These are phyloP conservation scores for Rhagologus leucostigma DNA, from an alignment of 2,113 vertebrate genomes.

Conservation along the genomic window DNA sequence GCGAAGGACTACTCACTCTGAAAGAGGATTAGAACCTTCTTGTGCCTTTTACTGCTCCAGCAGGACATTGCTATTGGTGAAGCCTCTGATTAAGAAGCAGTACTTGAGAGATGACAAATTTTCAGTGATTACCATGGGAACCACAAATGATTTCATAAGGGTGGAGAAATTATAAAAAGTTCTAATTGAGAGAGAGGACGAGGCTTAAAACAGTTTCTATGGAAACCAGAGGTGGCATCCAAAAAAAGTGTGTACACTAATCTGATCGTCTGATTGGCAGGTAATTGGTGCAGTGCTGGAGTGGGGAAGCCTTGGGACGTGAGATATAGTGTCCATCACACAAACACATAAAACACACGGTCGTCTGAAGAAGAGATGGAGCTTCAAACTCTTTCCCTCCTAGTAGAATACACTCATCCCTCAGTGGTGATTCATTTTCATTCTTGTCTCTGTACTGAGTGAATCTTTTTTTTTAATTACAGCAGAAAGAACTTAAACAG, in stretches of 20 bases:
- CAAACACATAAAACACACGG: neutral
- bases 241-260: slow-evolving; percentile 49
- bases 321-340: neutral
- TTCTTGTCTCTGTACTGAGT: neutral
- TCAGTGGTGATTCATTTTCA: neutral
- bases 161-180: slow-evolving; percentile 65
- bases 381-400: neutral
- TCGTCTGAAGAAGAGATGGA: neutral
- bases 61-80: slow-evolving; percentile 12
- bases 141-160: slow-evolving; percentile 59
- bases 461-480: neutral
- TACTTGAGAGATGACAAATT: slow-evolving; percentile 30
- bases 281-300: slow-evolving; percentile 40
- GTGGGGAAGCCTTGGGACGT: neutral
- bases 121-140: slow-evolving; percentile 66
- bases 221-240: slow-evolving; percentile 66
- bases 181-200: slow-evolving; percentile 56
- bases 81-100: slow-evolving; percentile 32
- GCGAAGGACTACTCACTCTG: neutral
- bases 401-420: neutral
- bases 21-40: neutral
- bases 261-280: slow-evolving; percentile 57
- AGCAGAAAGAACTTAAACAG: neutral
- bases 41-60: neutral
- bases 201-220: slow-evolving; percentile 60